Evolutionary conservation across 2,888 invertebrate genomes (phyloP).

Genomic region (Vandiemenella viatica): DNA sequence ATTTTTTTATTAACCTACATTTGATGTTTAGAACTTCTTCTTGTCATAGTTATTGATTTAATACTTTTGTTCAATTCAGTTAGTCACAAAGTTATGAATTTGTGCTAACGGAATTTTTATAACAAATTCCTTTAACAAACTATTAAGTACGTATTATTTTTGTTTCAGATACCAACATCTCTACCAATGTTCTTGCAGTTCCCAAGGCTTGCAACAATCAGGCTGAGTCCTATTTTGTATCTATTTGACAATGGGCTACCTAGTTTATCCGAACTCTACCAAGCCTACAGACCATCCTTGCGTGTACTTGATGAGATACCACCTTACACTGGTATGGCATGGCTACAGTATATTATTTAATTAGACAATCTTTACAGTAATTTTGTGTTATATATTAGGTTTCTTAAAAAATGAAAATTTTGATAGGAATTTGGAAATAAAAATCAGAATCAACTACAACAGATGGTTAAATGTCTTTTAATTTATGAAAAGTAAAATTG

Average conservation of each 20-base stretch:
- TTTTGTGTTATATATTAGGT: not conserved
- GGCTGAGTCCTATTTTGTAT: conserved; percentile 43
- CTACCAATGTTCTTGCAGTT: conserved; percentile 31
- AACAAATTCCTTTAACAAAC: no score
- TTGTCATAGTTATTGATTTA: no score
- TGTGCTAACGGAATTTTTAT: no score
- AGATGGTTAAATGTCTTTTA: not conserved
- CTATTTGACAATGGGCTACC: conserved; percentile 43
- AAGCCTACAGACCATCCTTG: conserved; percentile 38
- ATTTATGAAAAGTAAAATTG: not conserved
- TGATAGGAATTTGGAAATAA: not conserved
- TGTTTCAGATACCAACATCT: conserved; percentile 25
- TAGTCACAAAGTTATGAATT: no score
- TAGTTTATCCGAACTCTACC: conserved; percentile 35
- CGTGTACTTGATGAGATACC: conserved; percentile 43
- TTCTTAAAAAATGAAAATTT: not conserved
- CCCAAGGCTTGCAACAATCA: conserved; percentile 40
- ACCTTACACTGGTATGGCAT: conserved; percentile 45
- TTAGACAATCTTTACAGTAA: not conserved
- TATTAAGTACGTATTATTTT: not conserved
- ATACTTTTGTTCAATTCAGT: no score
- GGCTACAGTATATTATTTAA: not conserved
- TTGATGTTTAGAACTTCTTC: no score
- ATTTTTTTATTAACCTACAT: no score
- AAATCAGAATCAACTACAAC: not conserved